Base-by-base conservation (phyloP, 1,140 invertebrate species). In the Zaprionus africanus region DNA sequence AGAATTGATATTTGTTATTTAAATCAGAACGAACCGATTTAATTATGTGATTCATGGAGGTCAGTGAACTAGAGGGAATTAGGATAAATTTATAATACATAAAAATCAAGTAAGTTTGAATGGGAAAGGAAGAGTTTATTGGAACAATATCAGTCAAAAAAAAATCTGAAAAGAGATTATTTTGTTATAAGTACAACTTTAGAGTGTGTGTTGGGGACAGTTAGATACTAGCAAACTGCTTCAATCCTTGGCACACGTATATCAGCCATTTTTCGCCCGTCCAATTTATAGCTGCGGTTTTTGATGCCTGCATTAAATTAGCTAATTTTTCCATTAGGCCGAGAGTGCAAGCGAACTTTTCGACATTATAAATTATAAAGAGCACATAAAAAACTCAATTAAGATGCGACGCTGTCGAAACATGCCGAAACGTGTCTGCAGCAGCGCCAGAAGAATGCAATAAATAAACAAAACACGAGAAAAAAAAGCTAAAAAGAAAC, bases 311-410 rank as follows among this genome's bases (percentile, higher is more conserved):
- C 66, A 83, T 83, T 75, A 80, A 86, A 86, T 75, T 73, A 72
- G 56, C 72, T 87, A 72, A 86, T 83, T 80, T 80, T 80, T 73
- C 74, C 58, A 87, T 88, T 86, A 78, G 63, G 64, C 70, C n/a
- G 62, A 57, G 24, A 34, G 31, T 34, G 9, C 54, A 78, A 49
- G 76, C 46, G 76, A 62, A 59, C 70, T 78, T 81, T 84, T 65
- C 66, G 38, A 51, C 19, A 9, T 22, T 61, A 87, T 82, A 87
- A 87, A 83, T 87, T 87, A 83, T 83, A 17, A 83, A 76, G 70
- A 88, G 43, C 77, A 61, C 76, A 69, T 77, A 84, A 72, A 80
- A 88, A 83, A 88, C 78, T 88, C 80, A 87, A 84, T 88, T 84
- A 83, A 84, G 77, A 68, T 51, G 69, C 51, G 75, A 56, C 15